Base-by-base conservation (phyloP, 2,113 vertebrate species). In the Panurus biarmicus region DNA sequence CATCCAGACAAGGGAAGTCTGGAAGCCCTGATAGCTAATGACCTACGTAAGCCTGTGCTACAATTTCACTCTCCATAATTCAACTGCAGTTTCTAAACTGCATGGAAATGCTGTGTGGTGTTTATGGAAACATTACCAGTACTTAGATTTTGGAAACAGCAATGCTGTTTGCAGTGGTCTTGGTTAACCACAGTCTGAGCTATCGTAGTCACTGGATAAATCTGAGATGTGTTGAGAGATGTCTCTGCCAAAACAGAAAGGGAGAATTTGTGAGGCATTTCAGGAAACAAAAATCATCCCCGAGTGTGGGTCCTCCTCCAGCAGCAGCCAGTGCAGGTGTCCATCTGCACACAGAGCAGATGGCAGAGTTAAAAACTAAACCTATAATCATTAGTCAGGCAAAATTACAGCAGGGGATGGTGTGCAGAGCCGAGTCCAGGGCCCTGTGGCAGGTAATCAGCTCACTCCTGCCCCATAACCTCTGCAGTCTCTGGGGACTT, bases 1-100 rank as follows among this genome's bases (percentile, higher is more conserved):
- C 89, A 8, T 80, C 94, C 94, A 96, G 94, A 92, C 90, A 1
- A 94, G 92, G 95, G 92, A 96, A 95, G 92, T 96, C 94, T 96
- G 95, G 90, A 90, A 96, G 81, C 38, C 61, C 86, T 56, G 95
- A 96, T 95, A 96, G 89, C 95, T 93, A 86, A 89, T 87, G 89
- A 89, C 72, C 94, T 95, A 71, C 24, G 35, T 83, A 94, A 94
- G 82, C 47, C 83, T 25, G 54, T 26, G 23, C 42, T 93, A 92
- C 67, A 62, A 62, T 66, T 94, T 83, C 50, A 90, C 74, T 90
- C 89, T 94, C 71, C 77, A 93, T 73, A 85, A 76, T 73, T 94
- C 79, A 93, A 5, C 28, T 57, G 22, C 61, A 78, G 58, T 35
- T 80, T 58, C 89, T 77, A n/a, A 87, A 67, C 62, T 29, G 40